Evolutionary conservation across 2,797 vertebrate genomes (phyloP).

Genomic region (Eulemur mongoz): DNA sequence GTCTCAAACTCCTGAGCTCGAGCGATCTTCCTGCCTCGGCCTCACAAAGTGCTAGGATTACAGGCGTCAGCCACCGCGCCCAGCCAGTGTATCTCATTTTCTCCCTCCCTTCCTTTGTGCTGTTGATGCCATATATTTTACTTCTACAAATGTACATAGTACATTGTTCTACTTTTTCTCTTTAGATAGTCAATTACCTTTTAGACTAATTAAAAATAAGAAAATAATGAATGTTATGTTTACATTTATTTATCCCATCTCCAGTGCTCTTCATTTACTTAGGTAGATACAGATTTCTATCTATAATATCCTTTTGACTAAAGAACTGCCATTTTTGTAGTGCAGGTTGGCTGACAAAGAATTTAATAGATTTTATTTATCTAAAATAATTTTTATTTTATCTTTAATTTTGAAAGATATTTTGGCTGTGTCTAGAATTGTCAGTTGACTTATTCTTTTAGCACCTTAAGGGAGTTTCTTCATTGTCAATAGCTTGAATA

Average conservation of each 20-base stretch:
- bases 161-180: background rate
- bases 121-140: background rate
- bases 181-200: background rate
- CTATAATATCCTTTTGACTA: background rate
- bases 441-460: background rate
- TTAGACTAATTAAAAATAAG: background rate
- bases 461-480: background rate
- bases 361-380: background rate
- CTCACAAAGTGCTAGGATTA: too few relatives aligned
- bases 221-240: background rate
- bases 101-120: background rate
- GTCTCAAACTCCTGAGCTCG: too few relatives aligned
- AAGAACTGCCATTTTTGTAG: background rate
- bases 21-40: too few relatives aligned
- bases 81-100: background rate
- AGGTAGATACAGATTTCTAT: background rate
- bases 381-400: background rate
- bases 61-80: too few relatives aligned
- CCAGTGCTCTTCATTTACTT: background rate
- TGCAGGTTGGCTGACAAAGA: background rate
- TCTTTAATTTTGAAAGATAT: background rate
- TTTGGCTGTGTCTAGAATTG: background rate
- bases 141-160: background rate
- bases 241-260: background rate
- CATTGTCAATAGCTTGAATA: background rate